Conservation (phyloP, 2,113 vertebrate genomes). For the Bolborhynchus lineola region DNA sequence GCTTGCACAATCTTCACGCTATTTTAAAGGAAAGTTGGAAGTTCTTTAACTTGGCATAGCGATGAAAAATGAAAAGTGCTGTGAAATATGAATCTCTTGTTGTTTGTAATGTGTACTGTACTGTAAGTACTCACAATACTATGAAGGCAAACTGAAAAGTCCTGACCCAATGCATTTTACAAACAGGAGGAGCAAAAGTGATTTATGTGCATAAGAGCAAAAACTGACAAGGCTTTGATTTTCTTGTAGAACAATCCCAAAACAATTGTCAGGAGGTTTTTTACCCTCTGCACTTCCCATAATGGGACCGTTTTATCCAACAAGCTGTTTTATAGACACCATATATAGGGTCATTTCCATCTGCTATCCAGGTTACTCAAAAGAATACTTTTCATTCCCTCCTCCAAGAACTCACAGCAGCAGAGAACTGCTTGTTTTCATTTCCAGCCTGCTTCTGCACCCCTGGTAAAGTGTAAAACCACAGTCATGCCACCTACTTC, state of each 20-base stretch:
- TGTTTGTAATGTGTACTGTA: not conserved
- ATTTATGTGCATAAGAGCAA: constrained; percentile 57
- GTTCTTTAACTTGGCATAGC: not conserved
- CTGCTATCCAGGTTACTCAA: not conserved
- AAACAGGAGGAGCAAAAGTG: constrained; percentile 42
- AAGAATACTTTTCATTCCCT: not conserved
- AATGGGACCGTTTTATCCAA: constrained; percentile 28
- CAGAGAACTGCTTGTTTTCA: not conserved
- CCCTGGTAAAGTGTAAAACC: not conserved
- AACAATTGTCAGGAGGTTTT: not conserved
- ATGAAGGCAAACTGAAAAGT: not conserved
- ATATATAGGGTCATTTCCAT: not conserved
- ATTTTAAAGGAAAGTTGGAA: not conserved
- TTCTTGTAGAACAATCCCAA: constrained; percentile 44
- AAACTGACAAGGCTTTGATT: constrained; percentile 51
- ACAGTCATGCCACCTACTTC: not conserved
- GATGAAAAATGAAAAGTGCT: not conserved
- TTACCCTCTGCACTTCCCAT: not conserved
- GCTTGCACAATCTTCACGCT: not conserved
- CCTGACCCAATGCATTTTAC: not conserved
- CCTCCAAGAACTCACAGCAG: not conserved
- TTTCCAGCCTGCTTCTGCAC: not conserved
- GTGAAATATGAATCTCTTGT: not conserved
- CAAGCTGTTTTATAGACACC: not conserved
- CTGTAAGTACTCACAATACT: not conserved